Evolutionary conservation across 2,113 vertebrate species (phyloP), one percentile per base, ranked within the genome.

Genomic region (Nerophis lumbriciformis): DNA sequence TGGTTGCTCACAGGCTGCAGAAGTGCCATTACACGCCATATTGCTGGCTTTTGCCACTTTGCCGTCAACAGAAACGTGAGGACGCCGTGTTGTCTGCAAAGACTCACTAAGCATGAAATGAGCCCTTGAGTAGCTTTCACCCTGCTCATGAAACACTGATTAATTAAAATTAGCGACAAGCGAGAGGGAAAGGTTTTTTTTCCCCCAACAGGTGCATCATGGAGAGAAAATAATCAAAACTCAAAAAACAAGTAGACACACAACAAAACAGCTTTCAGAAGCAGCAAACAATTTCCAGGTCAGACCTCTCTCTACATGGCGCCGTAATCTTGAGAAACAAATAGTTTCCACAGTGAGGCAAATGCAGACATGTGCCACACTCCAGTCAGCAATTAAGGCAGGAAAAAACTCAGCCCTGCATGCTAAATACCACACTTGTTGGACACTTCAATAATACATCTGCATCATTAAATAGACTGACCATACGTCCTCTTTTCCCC

Each of bases 71-170:
- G 69, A 79, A 72, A 75, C 66, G 55, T 72, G 54, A 77, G 59
- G 53, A 53, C 63, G 72, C 58, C 68, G 52, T 72, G 74, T 71
- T 73, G 75, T 80, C 78, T 79, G 55, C 55, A 52, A 66, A 69
- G 69, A 52, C 69, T 78, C 65, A 56, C 68, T 16, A 38, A 77
- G 73, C 73, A 77, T 66, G 63, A 81, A 81, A 83, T 73, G 42
- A 80, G 76, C 57, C 63, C 60, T 45, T 10, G 69, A 66, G 69
- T 75, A 80, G 67, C 69, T 35, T 65, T 68, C 66, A 61, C 69
- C 6, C 61, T 48, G 54, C 67, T 73, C 72, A 76, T 63, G 69
- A 63, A 71, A 75, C 38, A 11, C 58, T 61, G 63, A 81, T 68
- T 68, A 61, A 74, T 77, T 69, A 49, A 10, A 44, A 44, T 44